Evolutionary conservation across 2,113 vertebrate species (phyloP).

Genomic region (Sardina pilchardus): DNA sequence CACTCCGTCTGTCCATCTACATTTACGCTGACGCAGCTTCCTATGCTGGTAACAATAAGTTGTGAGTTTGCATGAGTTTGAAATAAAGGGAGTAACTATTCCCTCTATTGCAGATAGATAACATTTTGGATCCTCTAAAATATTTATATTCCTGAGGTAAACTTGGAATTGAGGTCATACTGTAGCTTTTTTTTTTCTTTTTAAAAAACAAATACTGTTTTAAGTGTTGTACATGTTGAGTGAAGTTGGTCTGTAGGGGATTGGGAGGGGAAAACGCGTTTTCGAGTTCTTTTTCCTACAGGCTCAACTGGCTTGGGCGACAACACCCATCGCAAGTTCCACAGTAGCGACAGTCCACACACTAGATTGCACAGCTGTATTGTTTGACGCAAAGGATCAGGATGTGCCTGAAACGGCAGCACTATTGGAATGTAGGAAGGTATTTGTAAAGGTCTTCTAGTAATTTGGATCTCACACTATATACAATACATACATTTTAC

Average conservation of each 20-base stretch:
- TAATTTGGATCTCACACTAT: neutral
- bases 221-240: neutral
- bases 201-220: neutral
- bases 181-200: neutral
- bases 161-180: neutral
- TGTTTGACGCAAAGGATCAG: slow-evolving; percentile 27
- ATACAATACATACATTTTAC: slow-evolving; percentile 36
- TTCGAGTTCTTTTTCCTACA: slow-evolving; percentile 74
- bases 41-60: slow-evolving; percentile 62
- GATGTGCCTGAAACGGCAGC: slow-evolving; percentile 55
- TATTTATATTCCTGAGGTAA: neutral
- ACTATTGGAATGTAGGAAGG: slow-evolving; percentile 65
- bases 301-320: slow-evolving; percentile 59
- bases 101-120: slow-evolving; percentile 22
- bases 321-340: slow-evolving; percentile 55
- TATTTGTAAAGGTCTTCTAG: slow-evolving; percentile 55
- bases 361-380: neutral
- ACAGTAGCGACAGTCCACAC: slow-evolving; percentile 48
- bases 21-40: slow-evolving; percentile 59
- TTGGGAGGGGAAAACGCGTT: slow-evolving; percentile 59
- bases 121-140: neutral
- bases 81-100: slow-evolving; percentile 66
- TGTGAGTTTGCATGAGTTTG: slow-evolving; percentile 72
- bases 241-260: slow-evolving; percentile 23
- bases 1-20: slow-evolving; percentile 47